These are phyloP conservation scores for Uria aalge DNA, from an alignment of 2,113 vertebrate species.

Conservation along the genomic window DNA sequence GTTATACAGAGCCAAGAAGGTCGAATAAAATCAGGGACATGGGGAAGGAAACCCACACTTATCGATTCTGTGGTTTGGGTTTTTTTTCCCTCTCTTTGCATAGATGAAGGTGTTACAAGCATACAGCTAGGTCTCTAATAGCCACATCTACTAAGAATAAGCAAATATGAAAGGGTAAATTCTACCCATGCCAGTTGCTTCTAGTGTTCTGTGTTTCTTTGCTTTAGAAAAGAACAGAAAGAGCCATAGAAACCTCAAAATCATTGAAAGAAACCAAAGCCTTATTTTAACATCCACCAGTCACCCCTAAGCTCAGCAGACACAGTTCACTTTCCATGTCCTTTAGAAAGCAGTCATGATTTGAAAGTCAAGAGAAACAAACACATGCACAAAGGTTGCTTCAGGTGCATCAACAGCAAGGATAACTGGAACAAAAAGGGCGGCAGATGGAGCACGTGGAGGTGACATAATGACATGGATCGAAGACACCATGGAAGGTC, in stretches of 20 bases:
- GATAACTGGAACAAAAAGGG: neutral
- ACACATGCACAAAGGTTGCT: neutral
- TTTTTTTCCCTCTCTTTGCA: neutral
- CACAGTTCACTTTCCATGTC: neutral
- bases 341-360: neutral
- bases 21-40: neutral
- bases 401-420: neutral
- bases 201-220: neutral
- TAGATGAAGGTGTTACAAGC: neutral
- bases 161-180: neutral
- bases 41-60: neutral
- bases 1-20: neutral
- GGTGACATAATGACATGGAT: neutral
- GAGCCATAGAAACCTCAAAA: neutral
- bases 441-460: neutral
- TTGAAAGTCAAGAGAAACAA: neutral
- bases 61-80: rapidly evolving
- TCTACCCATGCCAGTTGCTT: neutral
- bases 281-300: neutral
- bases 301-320: neutral
- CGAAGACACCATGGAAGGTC: neutral
- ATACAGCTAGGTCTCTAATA: neutral
- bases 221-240: neutral
- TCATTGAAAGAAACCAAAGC: neutral
- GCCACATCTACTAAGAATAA: neutral